Base-by-base conservation (phyloP, 2,888 invertebrate species). In the Macaria notata region DNA sequence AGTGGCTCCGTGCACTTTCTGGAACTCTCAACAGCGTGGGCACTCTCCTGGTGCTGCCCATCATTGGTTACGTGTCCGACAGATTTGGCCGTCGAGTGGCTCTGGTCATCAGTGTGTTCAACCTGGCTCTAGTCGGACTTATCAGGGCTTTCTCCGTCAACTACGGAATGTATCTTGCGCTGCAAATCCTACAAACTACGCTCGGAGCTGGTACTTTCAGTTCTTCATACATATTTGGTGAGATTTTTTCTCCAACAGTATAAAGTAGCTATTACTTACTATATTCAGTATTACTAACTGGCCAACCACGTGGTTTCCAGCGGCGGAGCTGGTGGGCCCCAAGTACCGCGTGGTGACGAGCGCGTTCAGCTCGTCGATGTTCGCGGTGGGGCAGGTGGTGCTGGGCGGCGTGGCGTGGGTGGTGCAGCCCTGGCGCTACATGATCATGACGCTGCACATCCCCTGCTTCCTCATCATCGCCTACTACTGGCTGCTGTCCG, bases 311-410 rank as follows among this genome's bases (percentile, higher is more conserved):
- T 36, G 33, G 33, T 36, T 8, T 72, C 73, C 75, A 95, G 95
- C 94, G 48, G 92, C 96, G 57, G 97, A 97, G 79, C 83, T 96
- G 66, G 95, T 96, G 3, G 96, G 95, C 0, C 95, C 95, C 0
- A 93, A 93, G 50, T 93, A 94, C 58, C 92, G 97, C 41, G 95
- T 96, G 0, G 71, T 96, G 9, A 94, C 94, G 2, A 94, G 95
- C 55, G 94, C 95, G 3, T 84, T 94, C 8, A 92, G 94, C 6
- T 93, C 94, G 3, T 93, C 94, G 6, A 94, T 95, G 83, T 96
- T 95, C 68, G 94, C 96, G 0, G 69, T 94, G 5, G 96, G 96
- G 0, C 95, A 95, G 82, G 92, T 95, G 31, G 65, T 94, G 0
- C 81, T 95, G 3, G 96, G 95, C 0, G 73, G 92, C 30, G 83